These are phyloP conservation scores for Staurois parvus DNA, from an alignment of 2,797 vertebrate species.

Conservation along the genomic window DNA sequence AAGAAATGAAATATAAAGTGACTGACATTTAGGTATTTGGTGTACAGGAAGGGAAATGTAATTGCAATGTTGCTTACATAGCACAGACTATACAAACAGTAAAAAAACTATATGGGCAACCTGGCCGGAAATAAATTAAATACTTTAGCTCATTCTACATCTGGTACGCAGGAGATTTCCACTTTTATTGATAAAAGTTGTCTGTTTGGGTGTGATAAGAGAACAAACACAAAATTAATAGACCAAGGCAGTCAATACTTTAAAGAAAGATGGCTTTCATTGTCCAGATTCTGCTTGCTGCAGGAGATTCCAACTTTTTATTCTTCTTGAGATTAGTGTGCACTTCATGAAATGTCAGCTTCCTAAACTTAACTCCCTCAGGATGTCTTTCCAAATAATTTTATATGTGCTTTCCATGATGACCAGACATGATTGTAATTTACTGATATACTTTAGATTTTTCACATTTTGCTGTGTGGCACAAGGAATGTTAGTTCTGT, in stretches of 20 bases:
- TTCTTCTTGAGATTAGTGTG: constrained; percentile 26
- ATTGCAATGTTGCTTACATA: constrained; percentile 32
- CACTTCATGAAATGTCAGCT: constrained; percentile 23
- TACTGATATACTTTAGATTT: background rate
- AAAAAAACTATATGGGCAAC: constrained; percentile 30
- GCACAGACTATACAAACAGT: constrained; percentile 27
- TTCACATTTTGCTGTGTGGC: background rate
- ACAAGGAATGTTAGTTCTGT: background rate
- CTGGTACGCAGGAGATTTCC: constrained; percentile 36
- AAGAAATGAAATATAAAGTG: background rate
- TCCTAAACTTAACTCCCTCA: constrained; percentile 3
- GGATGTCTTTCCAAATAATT: constrained; percentile 3
- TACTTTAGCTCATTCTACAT: constrained; percentile 37
- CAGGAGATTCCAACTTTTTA: constrained; percentile 13
- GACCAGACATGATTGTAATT: background rate
- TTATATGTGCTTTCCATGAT: background rate
- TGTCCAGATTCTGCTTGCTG: constrained; percentile 34
- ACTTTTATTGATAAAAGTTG: constrained; percentile 51
- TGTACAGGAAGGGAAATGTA: background rate
- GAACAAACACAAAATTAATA: constrained; percentile 47
- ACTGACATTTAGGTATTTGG: background rate
- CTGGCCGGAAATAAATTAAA: constrained; percentile 39
- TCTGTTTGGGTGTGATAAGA: constrained; percentile 46
- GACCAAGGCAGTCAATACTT: constrained; percentile 36
- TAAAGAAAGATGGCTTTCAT: constrained; percentile 29